These are phyloP conservation scores for Amiota communis DNA, from an alignment of 2,888 invertebrate genomes.

Conservation along the genomic window DNA sequence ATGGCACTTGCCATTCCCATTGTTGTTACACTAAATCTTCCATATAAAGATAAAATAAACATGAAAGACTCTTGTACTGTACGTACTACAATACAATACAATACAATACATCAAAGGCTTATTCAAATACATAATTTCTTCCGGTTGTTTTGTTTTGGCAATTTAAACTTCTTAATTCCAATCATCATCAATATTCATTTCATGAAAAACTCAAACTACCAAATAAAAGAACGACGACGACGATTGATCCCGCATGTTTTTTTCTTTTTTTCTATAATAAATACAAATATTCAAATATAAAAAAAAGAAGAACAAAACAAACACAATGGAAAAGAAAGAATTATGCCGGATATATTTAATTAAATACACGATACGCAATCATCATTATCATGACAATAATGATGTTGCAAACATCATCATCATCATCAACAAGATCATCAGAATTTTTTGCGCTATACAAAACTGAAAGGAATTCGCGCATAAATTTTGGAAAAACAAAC, in stretches of 20 bases:
- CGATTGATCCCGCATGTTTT: slow-evolving; percentile 58
- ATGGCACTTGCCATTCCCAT: too few relatives aligned
- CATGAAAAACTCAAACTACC: too few relatives aligned
- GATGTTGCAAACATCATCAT: slow-evolving; percentile 37
- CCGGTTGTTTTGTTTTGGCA: too few relatives aligned
- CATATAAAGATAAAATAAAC: too few relatives aligned
- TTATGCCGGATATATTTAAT: slow-evolving; percentile 60
- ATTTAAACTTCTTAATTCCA: too few relatives aligned
- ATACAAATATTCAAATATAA: slow-evolving; percentile 40
- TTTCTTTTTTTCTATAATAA: slow-evolving; percentile 52
- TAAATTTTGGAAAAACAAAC: slow-evolving; percentile 16
- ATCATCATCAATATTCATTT: too few relatives aligned
- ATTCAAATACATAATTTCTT: too few relatives aligned
- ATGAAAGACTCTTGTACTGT: too few relatives aligned
- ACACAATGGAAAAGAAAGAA: slow-evolving; percentile 39
- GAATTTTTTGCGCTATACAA: slow-evolving; percentile 24
- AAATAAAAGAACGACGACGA: slow-evolving; percentile 37
- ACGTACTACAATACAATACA: too few relatives aligned
- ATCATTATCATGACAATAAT: slow-evolving; percentile 32
- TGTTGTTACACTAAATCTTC: too few relatives aligned
- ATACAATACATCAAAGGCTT: too few relatives aligned
- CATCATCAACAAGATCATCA: slow-evolving; percentile 26
- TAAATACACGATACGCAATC: slow-evolving; percentile 48
- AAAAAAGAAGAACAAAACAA: slow-evolving; percentile 27
- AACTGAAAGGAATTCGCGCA: slow-evolving; percentile 27